phyloP scores from a whole-genome alignment of 2,797 vertebrate genomes.

The Pogonophryne albipinna region DNA sequence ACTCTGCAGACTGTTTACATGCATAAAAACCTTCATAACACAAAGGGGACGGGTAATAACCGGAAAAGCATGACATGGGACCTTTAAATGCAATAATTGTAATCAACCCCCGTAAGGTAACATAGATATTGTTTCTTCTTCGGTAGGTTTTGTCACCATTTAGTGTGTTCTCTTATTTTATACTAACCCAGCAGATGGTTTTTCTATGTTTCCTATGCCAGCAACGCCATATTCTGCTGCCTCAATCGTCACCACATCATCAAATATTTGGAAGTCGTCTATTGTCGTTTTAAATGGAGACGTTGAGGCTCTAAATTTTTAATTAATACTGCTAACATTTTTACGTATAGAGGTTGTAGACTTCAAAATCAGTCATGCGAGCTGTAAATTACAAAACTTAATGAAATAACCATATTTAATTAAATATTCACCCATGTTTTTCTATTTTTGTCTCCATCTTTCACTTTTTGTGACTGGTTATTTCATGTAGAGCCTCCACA shows the following conservation, averaged over 20 bases:
- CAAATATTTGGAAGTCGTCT: not conserved
- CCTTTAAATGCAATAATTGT: not conserved
- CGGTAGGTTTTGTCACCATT: too few relatives aligned
- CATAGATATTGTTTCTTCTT: not conserved
- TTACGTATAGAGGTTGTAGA: not conserved
- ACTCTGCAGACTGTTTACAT: too few relatives aligned
- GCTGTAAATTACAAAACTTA: too few relatives aligned
- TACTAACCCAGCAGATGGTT: not conserved
- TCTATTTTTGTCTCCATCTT: not conserved
- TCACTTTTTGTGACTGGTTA: not conserved
- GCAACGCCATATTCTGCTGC: not conserved
- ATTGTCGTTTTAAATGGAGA: not conserved
- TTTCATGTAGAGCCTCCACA: too few relatives aligned
- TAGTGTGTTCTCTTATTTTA: not conserved
- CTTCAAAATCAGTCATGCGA: not conserved
- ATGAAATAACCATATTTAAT: too few relatives aligned
- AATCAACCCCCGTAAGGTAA: not conserved
- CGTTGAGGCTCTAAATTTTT: not conserved
- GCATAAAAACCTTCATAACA: too few relatives aligned
- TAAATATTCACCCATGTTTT: too few relatives aligned
- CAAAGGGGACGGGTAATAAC: too few relatives aligned
- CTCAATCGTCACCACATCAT: not conserved
- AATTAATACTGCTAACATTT: too few relatives aligned
- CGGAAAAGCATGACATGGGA: too few relatives aligned
- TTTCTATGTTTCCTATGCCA: not conserved